Base-by-base conservation (phyloP, 2,888 invertebrate genomes). In the Yponomeuta malinellus region DNA sequence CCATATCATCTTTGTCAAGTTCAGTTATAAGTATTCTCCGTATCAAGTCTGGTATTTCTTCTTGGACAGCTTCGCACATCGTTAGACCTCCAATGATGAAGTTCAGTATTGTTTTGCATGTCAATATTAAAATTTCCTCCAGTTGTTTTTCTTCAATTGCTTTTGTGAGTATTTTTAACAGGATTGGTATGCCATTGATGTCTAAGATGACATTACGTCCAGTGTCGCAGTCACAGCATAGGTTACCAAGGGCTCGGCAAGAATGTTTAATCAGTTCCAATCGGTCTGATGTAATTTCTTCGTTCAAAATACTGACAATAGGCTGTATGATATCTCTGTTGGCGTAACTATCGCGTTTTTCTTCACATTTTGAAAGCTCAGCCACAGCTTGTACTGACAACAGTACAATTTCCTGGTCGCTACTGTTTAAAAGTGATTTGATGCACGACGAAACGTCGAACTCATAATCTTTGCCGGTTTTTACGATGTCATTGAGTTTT, bases 221-320 rank as follows among this genome's bases (percentile, higher is more conserved):
- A 78, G 93, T 91, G 90, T 97, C 96, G 89, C 97, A 97, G 81
- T 97, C 96, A 83, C 96, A 98, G 83, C 97, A 97, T 80, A 98
- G 95, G 85, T 98, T 98, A 63, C 97, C 98, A 33, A 98, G 89
- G 3, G 97, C 96, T 78, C 98, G 93, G 76, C 96, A 96, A 64
- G 95, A 94, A 81, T 98, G 96, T 75, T 95, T 95, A 10, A 95
- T 88, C 70, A 95, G 83, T 74, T 94, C 93, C 73, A 93, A 80
- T 72, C 86, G 88, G 12, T 93, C 87, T 29, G 77, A 64, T 63
- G 79, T 81, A 5, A 81, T 73, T 63, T 88, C 87, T 75, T 78
- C 85, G 10, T 83, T 81, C 71, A 95, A 80, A 74, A 94, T 89
- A 71, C 90, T 85, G 71, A 95, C 81, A 74, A 96, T 91, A 69